Evolutionary conservation across 2,113 vertebrate species (phyloP).

Genomic region (Cnemophilus loriae): DNA sequence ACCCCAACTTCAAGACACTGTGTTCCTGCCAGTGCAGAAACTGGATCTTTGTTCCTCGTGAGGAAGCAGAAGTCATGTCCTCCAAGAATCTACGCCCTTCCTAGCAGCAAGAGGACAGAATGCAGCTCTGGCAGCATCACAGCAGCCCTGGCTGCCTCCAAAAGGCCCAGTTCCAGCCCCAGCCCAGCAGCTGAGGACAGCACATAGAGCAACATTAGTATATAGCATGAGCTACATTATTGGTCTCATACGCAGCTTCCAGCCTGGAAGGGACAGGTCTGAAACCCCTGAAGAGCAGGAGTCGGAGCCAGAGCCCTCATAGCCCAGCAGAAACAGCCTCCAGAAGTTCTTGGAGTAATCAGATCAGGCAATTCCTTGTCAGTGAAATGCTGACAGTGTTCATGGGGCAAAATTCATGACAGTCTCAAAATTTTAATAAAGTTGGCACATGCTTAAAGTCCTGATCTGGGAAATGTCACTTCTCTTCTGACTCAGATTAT

Average conservation of each 20-base stretch:
- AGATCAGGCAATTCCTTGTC: background rate
- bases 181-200: background rate
- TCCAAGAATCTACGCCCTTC: background rate
- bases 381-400: background rate
- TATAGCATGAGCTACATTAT: too few species aligned
- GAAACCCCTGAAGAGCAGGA: accelerated
- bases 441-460: background rate
- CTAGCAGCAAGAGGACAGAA: background rate
- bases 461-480: background rate
- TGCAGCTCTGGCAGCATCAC: background rate
- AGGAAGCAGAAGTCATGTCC: background rate
- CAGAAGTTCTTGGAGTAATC: background rate
- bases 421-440: background rate
- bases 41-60: background rate
- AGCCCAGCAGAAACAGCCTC: background rate
- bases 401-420: background rate
- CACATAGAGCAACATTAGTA: too few species aligned
- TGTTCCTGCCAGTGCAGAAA: background rate
- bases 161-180: background rate
- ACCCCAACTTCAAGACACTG: background rate
- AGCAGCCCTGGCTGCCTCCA: background rate
- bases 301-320: accelerated
- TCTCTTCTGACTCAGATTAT: background rate
- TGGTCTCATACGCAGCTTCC: accelerated
- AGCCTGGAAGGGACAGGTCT: background rate